Percentiles rank a stretch among this genome's conserved stretches.
These are phyloP conservation scores for Popillia japonica DNA, from an alignment of 1,140 invertebrate genomes.

Conservation along the genomic window DNA sequence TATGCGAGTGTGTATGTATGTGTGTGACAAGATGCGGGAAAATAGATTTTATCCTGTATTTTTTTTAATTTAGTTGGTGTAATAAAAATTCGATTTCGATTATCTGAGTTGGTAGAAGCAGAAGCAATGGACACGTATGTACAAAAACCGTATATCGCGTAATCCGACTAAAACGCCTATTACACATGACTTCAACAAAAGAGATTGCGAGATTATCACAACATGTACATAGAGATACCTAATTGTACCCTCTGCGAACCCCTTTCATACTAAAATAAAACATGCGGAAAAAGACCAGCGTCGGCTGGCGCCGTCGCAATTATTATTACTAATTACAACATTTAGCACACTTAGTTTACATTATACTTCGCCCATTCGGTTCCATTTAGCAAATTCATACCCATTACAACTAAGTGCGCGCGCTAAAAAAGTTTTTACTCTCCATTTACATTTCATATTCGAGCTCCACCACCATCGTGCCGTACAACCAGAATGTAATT, in stretches of 20 bases:
- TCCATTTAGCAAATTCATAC: conserved; percentile 28
- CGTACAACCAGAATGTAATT: conserved; percentile 8
- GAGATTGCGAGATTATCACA: not conserved
- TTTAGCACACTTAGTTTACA: conserved; percentile 32
- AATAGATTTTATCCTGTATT: too few species aligned
- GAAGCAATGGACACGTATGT: too few species aligned
- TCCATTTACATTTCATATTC: conserved; percentile 28
- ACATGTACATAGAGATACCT: not conserved
- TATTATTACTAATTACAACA: conserved; percentile 33
- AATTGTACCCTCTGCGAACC: not conserved
- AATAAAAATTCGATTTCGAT: too few species aligned
- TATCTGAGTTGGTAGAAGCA: too few species aligned
- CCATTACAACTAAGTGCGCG: conserved; percentile 31
- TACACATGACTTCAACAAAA: not conserved
- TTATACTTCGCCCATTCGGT: conserved; percentile 14
- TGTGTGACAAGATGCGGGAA: too few species aligned
- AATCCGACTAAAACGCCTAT: too few species aligned
- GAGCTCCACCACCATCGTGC: not conserved
- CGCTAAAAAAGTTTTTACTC: conserved; percentile 23
- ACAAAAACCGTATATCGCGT: too few species aligned
- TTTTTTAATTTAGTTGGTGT: too few species aligned
- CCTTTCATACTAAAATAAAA: not conserved
- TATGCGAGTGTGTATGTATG: too few species aligned
- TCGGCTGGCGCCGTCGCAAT: not conserved
- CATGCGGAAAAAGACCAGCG: not conserved